Conservation (phyloP, 2,888 invertebrate genomes). For the Parasteatoda lunata region DNA sequence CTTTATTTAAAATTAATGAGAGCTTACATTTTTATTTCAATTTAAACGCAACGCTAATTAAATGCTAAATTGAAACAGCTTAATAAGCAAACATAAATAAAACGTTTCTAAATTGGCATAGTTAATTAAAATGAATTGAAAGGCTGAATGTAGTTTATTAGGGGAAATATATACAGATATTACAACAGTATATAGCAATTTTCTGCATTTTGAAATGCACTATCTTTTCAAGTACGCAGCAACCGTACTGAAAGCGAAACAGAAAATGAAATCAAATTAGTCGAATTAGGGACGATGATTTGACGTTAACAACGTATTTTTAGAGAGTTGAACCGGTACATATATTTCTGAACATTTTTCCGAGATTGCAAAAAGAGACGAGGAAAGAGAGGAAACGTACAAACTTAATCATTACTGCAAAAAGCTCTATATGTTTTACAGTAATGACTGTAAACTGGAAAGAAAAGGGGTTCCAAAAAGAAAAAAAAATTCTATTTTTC, state of each 20-base stretch:
- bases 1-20: no score
- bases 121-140: background rate
- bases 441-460: slow-evolving; percentile 47
- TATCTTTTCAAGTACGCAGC: background rate
- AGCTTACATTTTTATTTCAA: no score
- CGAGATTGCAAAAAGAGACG: slow-evolving; percentile 10
- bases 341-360: slow-evolving; percentile 8
- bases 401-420: slow-evolving; percentile 50
- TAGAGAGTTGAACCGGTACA: slow-evolving; percentile 12
- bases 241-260: background rate
- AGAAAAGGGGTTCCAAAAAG: background rate
- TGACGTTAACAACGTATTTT: slow-evolving; percentile 42
- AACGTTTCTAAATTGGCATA: background rate
- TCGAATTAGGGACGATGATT: slow-evolving; percentile 47
- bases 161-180: no score
- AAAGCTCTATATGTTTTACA: slow-evolving; percentile 16
- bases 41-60: no score
- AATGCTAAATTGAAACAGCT: background rate
- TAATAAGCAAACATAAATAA: background rate
- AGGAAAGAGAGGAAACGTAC: slow-evolving; percentile 13
- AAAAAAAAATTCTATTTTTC: slow-evolving; percentile 51
- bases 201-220: no score
- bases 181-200: no score
- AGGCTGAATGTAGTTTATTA: no score
- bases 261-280: slow-evolving; percentile 49